Evolutionary conservation across 2,113 vertebrate genomes (phyloP).

Genomic region (Sylvietta virens): DNA sequence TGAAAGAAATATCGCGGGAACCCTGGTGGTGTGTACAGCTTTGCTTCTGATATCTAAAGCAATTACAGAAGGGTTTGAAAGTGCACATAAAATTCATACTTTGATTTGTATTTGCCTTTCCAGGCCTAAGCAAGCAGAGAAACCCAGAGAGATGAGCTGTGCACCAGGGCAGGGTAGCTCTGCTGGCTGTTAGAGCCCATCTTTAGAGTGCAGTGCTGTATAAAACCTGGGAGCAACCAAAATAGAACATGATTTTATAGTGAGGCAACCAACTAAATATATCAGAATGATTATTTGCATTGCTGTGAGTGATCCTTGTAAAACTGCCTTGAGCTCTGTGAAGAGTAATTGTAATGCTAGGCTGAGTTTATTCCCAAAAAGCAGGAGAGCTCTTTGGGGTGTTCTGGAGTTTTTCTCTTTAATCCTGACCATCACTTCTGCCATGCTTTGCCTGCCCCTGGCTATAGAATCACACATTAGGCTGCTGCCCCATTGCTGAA

Average conservation of each 20-base stretch:
- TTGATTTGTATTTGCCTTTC: background rate
- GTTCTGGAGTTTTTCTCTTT: background rate
- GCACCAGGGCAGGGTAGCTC: background rate
- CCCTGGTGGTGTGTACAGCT: background rate
- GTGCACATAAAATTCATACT: background rate
- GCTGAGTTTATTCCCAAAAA: background rate
- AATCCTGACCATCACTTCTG: background rate
- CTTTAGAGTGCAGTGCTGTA: background rate
- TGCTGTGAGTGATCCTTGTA: background rate
- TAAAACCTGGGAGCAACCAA: background rate
- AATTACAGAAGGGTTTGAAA: background rate
- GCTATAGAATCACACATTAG: background rate
- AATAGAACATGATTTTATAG: constrained; percentile 6
- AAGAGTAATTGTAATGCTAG: background rate
- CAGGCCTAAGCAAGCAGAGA: background rate
- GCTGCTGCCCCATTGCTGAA: background rate
- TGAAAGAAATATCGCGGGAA: background rate
- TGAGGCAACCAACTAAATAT: constrained; percentile 16
- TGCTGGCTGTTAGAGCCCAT: background rate
- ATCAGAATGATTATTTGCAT: constrained; percentile 15
- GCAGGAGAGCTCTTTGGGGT: background rate
- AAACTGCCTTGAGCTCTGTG: background rate
- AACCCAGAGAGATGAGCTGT: background rate
- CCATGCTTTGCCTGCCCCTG: background rate
- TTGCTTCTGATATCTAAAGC: background rate